Conservation (phyloP, 2,888 invertebrate genomes). For the Ceriagrion tenellum region DNA sequence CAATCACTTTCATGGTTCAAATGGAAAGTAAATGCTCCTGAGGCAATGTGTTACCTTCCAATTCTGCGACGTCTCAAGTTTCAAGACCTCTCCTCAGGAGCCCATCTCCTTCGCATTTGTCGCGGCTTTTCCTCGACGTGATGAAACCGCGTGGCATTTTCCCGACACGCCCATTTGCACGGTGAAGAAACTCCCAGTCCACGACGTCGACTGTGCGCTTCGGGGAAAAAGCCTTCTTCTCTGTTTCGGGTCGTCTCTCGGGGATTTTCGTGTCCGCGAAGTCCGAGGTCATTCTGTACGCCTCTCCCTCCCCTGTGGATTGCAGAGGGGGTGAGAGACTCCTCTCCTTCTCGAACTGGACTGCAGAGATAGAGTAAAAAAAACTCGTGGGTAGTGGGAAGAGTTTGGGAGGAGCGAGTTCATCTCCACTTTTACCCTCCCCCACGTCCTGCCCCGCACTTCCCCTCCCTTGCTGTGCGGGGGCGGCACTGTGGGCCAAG, state of each 20-base stretch:
- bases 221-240: too few relatives aligned
- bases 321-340: neutral
- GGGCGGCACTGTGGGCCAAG: constrained; percentile 4
- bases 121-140: neutral
- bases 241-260: too few relatives aligned
- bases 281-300: neutral
- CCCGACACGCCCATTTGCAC: neutral
- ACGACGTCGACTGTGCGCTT: neutral
- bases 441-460: neutral
- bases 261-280: too few relatives aligned
- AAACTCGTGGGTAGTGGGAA: neutral
- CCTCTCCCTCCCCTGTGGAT: neutral
- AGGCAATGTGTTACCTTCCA: too few relatives aligned
- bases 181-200: neutral
- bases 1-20: too few relatives aligned
- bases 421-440: neutral
- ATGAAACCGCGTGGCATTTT: neutral
- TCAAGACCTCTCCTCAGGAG: neutral
- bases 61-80: neutral
- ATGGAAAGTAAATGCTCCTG: too few relatives aligned
- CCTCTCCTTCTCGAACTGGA: neutral
- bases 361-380: neutral
- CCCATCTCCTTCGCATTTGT: neutral
- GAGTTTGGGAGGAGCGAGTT: too few relatives aligned
- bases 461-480: neutral